A percentile compares a stretch with the other conserved stretches of the same genome.
These are phyloP conservation scores for Lucilia cuprina DNA, from an alignment of 1,140 invertebrate genomes.

Conservation along the genomic window DNA sequence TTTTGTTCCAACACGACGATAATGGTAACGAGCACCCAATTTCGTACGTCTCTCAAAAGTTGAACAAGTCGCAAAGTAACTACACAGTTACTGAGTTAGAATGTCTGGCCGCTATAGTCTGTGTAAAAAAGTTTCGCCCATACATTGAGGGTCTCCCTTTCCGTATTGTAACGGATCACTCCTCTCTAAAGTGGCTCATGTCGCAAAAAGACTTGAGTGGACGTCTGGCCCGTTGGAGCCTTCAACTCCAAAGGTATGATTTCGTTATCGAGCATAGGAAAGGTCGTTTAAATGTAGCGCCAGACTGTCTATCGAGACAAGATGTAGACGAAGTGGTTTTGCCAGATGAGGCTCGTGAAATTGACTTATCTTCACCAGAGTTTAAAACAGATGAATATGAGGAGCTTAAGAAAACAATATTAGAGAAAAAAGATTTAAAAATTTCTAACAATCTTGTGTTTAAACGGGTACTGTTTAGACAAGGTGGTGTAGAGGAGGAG, in stretches of 20 bases:
- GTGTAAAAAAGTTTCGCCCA: conserved; percentile 60
- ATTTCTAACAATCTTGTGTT: background rate
- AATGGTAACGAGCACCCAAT: background rate
- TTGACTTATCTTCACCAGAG: background rate
- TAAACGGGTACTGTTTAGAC: background rate
- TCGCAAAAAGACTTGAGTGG: conserved; percentile 46
- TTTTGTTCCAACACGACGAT: conserved; percentile 51
- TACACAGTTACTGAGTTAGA: conserved; percentile 60
- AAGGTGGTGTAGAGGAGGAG: background rate
- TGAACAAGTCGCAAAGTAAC: conserved; percentile 39
- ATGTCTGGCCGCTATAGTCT: conserved; percentile 61
- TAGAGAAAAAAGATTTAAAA: background rate
- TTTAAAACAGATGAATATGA: background rate
- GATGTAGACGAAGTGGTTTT: background rate
- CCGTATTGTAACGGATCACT: conserved; percentile 53
- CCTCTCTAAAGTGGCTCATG: conserved; percentile 45
- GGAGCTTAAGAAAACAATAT: background rate
- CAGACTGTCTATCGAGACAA: conserved; percentile 52
- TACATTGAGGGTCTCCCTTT: conserved; percentile 62
- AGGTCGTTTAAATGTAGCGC: conserved; percentile 54
- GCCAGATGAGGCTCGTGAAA: background rate
- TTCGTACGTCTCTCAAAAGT: conserved; percentile 23
- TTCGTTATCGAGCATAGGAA: conserved; percentile 58
- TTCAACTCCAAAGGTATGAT: conserved; percentile 45
- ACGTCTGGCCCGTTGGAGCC: conserved; percentile 50